phyloP scores from a whole-genome alignment of 2,113 vertebrate species.

The Antechinus flavipes region DNA sequence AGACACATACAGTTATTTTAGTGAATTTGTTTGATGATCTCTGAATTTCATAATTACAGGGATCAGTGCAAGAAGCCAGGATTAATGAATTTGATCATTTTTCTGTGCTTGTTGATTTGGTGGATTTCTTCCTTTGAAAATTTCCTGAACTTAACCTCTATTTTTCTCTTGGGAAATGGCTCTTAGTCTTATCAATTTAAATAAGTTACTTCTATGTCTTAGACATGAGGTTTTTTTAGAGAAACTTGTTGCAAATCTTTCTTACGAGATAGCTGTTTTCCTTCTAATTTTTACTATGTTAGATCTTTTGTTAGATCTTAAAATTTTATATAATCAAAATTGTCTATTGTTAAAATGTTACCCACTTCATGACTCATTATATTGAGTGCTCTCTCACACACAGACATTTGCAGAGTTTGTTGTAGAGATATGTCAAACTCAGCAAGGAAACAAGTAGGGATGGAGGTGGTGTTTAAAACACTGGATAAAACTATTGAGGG shows the following conservation, averaged over 20 bases:
- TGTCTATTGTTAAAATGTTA: neutral
- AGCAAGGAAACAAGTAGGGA: neutral
- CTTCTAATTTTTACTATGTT: neutral
- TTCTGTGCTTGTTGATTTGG: neutral
- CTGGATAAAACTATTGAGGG: neutral
- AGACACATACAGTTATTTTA: neutral
- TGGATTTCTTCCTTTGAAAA: neutral
- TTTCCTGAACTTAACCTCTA: neutral
- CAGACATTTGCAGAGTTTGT: neutral
- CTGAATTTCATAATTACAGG: too few species aligned
- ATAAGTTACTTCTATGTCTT: neutral
- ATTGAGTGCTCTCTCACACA: neutral
- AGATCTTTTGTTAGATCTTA: neutral
- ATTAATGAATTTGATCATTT: neutral
- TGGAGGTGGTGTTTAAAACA: neutral
- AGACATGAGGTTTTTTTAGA: neutral
- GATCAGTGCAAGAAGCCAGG: too few species aligned
- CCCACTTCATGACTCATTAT: neutral
- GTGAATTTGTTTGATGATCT: too few species aligned
- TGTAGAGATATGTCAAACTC: neutral
- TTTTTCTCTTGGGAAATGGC: neutral
- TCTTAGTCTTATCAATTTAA: neutral
- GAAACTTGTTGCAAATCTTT: neutral
- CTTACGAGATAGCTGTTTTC: neutral
- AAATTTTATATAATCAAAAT: neutral